Evolutionary conservation across 2,888 invertebrate species (phyloP).

Genomic region (Lomographa bimaculata): DNA sequence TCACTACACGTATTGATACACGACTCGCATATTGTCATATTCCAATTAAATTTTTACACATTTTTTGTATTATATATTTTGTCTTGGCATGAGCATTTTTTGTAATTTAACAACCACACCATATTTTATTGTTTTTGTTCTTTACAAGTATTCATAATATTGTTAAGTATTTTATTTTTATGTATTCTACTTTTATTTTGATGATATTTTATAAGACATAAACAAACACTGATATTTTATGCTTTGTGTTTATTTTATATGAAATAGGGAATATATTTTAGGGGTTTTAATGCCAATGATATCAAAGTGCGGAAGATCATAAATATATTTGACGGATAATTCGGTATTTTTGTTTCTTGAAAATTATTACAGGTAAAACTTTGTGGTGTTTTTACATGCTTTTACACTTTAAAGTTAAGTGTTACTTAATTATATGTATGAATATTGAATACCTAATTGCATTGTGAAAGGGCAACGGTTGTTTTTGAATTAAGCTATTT

Average conservation of each 20-base stretch:
- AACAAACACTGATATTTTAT: conserved; percentile 18
- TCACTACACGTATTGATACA: conserved; percentile 50
- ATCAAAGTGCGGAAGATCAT: not conserved
- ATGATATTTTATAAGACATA: conserved; percentile 3
- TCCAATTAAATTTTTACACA: conserved; percentile 43
- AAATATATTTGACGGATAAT: not conserved
- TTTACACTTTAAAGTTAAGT: too few species aligned
- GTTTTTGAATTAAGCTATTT: too few species aligned
- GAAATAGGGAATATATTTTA: conserved; percentile 4
- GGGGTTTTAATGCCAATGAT: conserved; percentile 15
- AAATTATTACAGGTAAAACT: too few species aligned
- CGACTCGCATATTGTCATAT: conserved; percentile 38
- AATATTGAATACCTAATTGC: too few species aligned
- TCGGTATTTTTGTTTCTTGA: not conserved
- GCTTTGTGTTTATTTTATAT: conserved; percentile 23
- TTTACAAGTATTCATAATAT: conserved; percentile 33
- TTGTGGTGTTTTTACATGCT: too few species aligned
- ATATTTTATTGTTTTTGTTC: conserved; percentile 32
- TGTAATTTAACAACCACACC: conserved; percentile 43
- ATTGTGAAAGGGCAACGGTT: too few species aligned
- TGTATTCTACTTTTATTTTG: conserved; percentile 37
- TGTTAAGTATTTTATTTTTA: conserved; percentile 38
- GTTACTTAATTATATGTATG: too few species aligned
- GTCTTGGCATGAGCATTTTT: conserved; percentile 67
- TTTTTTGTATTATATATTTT: conserved; percentile 61